These are phyloP conservation scores for Alosa alosa DNA, from an alignment of 2,113 vertebrate genomes.

Conservation along the genomic window DNA sequence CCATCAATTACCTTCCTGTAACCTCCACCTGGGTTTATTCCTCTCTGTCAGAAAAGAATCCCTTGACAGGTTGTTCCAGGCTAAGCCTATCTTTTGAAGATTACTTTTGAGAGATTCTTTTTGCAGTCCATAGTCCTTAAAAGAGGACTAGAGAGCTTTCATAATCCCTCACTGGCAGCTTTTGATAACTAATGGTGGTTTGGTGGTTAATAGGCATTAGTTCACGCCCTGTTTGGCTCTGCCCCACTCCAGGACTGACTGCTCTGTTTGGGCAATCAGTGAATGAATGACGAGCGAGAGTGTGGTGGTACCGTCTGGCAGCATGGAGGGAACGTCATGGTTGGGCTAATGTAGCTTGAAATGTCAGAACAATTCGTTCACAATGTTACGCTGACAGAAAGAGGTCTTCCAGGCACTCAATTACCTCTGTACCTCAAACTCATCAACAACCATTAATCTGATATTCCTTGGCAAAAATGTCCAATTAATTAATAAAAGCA, in stretches of 20 bases:
- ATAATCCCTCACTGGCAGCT: conserved; percentile 59
- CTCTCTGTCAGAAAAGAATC: conserved; percentile 47
- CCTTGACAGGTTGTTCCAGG: conserved; percentile 44
- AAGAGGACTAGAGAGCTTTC: conserved; percentile 50
- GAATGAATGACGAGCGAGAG: not conserved
- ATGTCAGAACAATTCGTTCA: not conserved
- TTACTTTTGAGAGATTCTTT: conserved; percentile 49
- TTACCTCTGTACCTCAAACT: not conserved
- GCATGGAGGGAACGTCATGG: not conserved
- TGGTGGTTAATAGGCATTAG: not conserved
- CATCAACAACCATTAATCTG: not conserved
- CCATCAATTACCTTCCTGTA: conserved; percentile 52
- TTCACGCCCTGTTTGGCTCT: no score
- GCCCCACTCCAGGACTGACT: no score
- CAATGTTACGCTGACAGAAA: conserved; percentile 5
- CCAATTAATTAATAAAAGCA: not conserved
- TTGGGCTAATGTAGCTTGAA: conserved; percentile 2
- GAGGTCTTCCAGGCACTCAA: not conserved
- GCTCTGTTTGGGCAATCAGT: not conserved
- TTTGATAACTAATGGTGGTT: conserved; percentile 45
- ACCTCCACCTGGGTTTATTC: conserved; percentile 27
- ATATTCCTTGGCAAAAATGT: not conserved
- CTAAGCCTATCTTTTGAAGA: conserved; percentile 63
- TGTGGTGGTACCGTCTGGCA: not conserved
- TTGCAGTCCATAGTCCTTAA: conserved; percentile 44